Base-by-base conservation (phyloP, 2,888 invertebrate species). In the Teinopalpus imperialis region DNA sequence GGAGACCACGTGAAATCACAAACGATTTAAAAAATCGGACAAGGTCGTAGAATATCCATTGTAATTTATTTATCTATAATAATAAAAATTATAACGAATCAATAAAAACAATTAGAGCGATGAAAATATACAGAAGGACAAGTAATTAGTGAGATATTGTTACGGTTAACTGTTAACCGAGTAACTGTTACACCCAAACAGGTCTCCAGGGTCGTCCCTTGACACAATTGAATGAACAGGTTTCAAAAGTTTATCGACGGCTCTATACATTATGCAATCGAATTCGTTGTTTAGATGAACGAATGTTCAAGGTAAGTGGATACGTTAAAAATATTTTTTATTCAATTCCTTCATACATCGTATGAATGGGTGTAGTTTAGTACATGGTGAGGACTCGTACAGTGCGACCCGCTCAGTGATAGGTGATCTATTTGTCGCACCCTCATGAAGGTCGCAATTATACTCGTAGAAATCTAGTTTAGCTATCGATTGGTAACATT, bases 211-310 rank as follows among this genome's bases (percentile, higher is more conserved):
- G 41, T 46, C 43, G 37, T 48, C 48, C 48, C 53, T 51, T 51
- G 49, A 53, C 51, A 51, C 48, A 48, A 49, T 51, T 51, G 43
- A 37, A 37, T 43, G 35, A 51, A 49, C 49, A 43, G 48, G 53
- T 49, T 46, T 48, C 34, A 40, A 32, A 39, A 34, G 27, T 29
- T 43, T 39, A 42, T 43, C 35, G 27, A 9, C 27, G 34, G 10
- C 20, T 5, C n/a, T n/a, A n/a, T n/a, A 13, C 9, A 31, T 34
- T 45, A 39, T 26, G 40, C 20, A 20, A 43, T 23, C 18, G 12
- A 8, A 3, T 13, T 5, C 13, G 12, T 10, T 23, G 7, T 30
- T 44, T 30, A 31, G 39, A n/a, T n/a, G n/a, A n/a, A n/a, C n/a
- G n/a, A n/a, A n/a, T n/a, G n/a, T n/a, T n/a, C n/a, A n/a, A n/a